phyloP scores from a whole-genome alignment of 2,113 vertebrate species.

The Stomatorhinus ivindoensis region DNA sequence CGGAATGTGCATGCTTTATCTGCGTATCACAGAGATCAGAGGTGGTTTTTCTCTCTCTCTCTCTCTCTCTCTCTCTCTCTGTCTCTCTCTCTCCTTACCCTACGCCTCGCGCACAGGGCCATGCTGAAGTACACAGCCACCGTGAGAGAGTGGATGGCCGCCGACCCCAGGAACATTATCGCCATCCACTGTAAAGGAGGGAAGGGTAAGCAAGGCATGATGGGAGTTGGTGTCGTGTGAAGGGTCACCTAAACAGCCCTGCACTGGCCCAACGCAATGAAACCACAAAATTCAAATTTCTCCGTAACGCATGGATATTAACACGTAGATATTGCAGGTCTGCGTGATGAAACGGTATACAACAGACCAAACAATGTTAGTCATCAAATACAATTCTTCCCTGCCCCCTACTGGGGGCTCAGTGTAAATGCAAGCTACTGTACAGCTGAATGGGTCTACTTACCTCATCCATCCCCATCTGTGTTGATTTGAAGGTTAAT shows the following conservation, averaged over 20 bases:
- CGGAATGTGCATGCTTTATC: not conserved
- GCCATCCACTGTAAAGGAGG: slow-evolving; percentile 94
- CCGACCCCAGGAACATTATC: slow-evolving; percentile 70
- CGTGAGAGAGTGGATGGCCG: slow-evolving; percentile 77
- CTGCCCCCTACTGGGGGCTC: not conserved
- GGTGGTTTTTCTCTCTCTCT: not conserved
- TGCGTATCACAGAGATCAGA: not conserved
- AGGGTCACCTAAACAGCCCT: not conserved
- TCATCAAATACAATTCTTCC: not conserved
- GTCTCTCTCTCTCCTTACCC: not conserved
- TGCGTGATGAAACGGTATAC: not conserved
- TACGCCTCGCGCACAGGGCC: slow-evolving; percentile 59
- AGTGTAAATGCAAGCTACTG: not conserved
- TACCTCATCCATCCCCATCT: not conserved
- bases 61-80: too few relatives aligned
- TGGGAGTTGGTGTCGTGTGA: not conserved
- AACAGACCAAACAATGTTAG: not conserved
- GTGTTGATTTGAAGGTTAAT: not conserved
- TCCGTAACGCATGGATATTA: not conserved
- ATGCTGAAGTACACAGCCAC: slow-evolving; percentile 77
- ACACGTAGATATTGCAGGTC: not conserved
- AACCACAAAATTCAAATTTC: not conserved
- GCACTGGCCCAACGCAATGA: not conserved
- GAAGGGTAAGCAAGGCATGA: slow-evolving; percentile 66
- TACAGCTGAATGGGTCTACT: not conserved